These are phyloP conservation scores for Laticauda laticaudata DNA, from an alignment of 2,113 vertebrate species.

Conservation along the genomic window DNA sequence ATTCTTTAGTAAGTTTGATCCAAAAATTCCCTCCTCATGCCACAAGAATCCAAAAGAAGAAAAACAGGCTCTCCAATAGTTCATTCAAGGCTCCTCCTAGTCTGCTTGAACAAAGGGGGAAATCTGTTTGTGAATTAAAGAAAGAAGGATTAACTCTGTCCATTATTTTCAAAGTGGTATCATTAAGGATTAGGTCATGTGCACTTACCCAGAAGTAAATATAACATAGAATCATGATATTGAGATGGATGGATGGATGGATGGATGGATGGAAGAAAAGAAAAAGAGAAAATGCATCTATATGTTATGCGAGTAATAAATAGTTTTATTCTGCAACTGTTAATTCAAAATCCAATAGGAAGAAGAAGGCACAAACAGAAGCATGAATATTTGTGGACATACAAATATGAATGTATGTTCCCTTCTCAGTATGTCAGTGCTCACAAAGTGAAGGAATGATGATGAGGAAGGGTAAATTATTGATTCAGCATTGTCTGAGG, in stretches of 20 bases:
- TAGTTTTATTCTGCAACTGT: not conserved
- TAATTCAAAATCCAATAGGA: not conserved
- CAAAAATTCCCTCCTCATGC: not conserved
- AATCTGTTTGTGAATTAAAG: not conserved
- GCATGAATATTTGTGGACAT: not conserved
- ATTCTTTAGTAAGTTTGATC: not conserved
- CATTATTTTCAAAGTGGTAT: not conserved
- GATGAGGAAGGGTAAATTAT: not conserved
- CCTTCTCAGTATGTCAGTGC: not conserved
- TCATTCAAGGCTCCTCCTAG: not conserved
- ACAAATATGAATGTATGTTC: not conserved
- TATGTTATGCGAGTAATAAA: not conserved
- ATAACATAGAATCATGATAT: not conserved
- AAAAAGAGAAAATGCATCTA: not conserved
- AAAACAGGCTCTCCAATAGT: not conserved
- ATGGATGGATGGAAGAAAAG: too few relatives aligned
- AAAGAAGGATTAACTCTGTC: not conserved
- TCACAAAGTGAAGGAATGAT: not conserved
- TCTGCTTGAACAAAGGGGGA: not conserved
- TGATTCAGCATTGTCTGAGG: not conserved
- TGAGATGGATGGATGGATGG: not conserved
- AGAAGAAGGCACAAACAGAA: not conserved
- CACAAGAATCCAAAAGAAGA: not conserved
- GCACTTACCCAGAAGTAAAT: not conserved
- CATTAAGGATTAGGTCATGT: not conserved